A percentile compares a stretch with the other conserved stretches of the same genome.
Evolutionary conservation across 2,113 vertebrate genomes (phyloP).

Genomic region (Equus przewalskii): DNA sequence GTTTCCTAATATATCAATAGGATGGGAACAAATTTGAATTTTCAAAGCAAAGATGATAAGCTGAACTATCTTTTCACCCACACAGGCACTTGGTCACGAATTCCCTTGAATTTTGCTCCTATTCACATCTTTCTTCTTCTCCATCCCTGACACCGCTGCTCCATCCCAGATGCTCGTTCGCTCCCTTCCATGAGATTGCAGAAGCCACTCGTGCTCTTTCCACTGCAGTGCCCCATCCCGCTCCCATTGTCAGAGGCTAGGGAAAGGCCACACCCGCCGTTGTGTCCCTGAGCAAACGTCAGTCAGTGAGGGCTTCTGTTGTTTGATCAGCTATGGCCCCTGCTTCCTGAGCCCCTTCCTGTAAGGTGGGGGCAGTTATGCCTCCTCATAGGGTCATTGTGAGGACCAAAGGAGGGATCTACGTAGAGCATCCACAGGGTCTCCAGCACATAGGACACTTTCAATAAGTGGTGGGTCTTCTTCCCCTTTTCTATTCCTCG

Average conservation of each 20-base stretch:
- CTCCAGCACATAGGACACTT: neutral
- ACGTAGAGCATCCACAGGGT: no score
- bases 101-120: neutral
- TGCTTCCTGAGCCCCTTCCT: neutral
- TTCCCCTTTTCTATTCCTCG: neutral
- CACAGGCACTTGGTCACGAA: neutral
- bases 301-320: neutral
- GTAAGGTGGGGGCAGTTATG: no score
- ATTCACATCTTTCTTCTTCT: neutral
- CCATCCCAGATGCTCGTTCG: neutral
- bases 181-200: neutral
- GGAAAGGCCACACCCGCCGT: neutral
- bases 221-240: neutral
- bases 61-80: neutral
- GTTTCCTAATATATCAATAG: neutral
- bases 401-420: neutral
- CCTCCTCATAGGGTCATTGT: neutral
- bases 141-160: neutral
- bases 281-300: fast-evolving
- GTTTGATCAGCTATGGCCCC: neutral
- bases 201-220: neutral
- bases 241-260: neutral
- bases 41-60: neutral
- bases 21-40: neutral
- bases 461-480: neutral